These are phyloP conservation scores for Rutpela maculata DNA, from an alignment of 2,888 invertebrate species.

Conservation along the genomic window DNA sequence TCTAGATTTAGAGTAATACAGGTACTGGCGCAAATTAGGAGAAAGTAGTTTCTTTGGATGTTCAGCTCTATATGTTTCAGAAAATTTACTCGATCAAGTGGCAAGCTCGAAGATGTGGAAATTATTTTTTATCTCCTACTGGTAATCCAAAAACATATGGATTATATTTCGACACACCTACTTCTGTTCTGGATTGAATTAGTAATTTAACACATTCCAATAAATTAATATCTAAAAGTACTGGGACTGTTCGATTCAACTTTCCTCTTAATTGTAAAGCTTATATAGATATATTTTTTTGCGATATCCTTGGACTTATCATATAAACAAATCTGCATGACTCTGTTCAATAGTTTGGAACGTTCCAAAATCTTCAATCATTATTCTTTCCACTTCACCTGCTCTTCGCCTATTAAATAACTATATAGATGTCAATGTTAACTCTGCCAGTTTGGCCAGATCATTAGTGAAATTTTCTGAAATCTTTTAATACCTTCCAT, in stretches of 20 bases:
- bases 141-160: too few species aligned
- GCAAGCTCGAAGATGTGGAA: too few species aligned
- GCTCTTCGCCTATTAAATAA: constrained; percentile 14
- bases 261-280: constrained; percentile 12
- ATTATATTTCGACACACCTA: too few species aligned
- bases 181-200: too few species aligned
- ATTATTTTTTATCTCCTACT: too few species aligned
- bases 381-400: constrained; percentile 15
- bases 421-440: constrained; percentile 7
- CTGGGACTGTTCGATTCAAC: constrained; percentile 14
- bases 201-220: too few species aligned
- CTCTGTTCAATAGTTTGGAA: constrained; percentile 12
- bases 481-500: constrained; percentile 38
- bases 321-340: background rate
- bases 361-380: constrained; percentile 10
- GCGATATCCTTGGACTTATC: background rate
- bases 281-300: constrained; percentile 13
- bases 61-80: too few species aligned
- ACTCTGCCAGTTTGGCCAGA: constrained; percentile 31
- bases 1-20: too few species aligned
- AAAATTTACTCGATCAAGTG: too few species aligned
- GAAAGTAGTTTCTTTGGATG: too few species aligned
- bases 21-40: too few species aligned
- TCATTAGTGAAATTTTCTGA: too few species aligned
- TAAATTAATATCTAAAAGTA: constrained; percentile 15